phyloP scores from a whole-genome alignment of 2,888 invertebrate genomes.

The Sturmia bella region DNA sequence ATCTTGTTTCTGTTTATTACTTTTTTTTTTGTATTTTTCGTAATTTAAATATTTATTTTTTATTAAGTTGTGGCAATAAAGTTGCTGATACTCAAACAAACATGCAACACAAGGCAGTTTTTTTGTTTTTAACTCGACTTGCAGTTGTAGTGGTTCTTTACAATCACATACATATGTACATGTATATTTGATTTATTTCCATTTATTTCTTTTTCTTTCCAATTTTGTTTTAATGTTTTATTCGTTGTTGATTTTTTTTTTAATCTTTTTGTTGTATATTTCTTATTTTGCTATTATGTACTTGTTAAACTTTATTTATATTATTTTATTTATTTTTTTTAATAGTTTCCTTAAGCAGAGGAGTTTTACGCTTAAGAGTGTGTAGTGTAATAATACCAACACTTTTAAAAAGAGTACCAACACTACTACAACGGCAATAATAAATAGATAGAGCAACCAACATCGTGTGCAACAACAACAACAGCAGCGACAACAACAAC shows the following conservation, averaged over 20 bases:
- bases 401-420: slow-evolving; percentile 45
- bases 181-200: slow-evolving; percentile 9
- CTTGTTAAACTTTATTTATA: background rate
- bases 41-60: slow-evolving; percentile 55
- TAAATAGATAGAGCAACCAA: too few species aligned
- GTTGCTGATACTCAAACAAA: slow-evolving; percentile 3
- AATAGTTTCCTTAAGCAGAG: slow-evolving; percentile 30
- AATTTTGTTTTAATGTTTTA: slow-evolving; percentile 26
- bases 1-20: too few species aligned
- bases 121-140: slow-evolving; percentile 15
- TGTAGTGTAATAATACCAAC: slow-evolving; percentile 47
- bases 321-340: slow-evolving; percentile 27
- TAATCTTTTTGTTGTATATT: slow-evolving; percentile 21
- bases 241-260: slow-evolving; percentile 25
- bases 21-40: too few species aligned
- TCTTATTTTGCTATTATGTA: background rate
- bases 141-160: slow-evolving; percentile 7
- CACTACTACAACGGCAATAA: slow-evolving; percentile 26
- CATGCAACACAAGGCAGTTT: slow-evolving; percentile 34
- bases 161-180: too few species aligned
- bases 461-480: slow-evolving; percentile 1
- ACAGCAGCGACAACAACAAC: slow-evolving; percentile 4
- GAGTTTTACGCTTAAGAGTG: slow-evolving; percentile 56
- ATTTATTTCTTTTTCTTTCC: background rate
- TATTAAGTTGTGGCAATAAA: slow-evolving; percentile 47